phyloP scores from a whole-genome alignment of 2,797 vertebrate genomes.

The Myioborus melanocephalus region DNA sequence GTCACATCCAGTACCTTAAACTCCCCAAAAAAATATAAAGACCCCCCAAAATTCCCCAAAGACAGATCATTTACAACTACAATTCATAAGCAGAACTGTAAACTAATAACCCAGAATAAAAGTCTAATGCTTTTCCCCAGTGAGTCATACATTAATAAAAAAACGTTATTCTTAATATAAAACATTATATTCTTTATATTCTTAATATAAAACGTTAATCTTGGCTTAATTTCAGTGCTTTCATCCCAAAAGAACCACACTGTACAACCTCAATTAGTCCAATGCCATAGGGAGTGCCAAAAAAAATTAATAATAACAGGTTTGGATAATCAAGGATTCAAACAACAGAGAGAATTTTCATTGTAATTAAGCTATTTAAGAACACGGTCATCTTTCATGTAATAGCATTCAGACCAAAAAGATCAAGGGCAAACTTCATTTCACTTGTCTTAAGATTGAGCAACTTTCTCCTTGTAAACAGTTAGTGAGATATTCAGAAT shows the following conservation, averaged over 20 bases:
- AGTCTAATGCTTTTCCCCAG: background rate
- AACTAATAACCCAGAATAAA: constrained; percentile 48
- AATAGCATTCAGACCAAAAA: background rate
- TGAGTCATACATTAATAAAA: background rate
- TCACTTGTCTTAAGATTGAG: background rate
- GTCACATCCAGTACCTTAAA: background rate
- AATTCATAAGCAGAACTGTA: background rate
- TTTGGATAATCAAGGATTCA: constrained; percentile 51
- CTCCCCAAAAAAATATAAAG: rapidly evolving
- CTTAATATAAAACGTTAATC: background rate
- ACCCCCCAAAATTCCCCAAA: background rate
- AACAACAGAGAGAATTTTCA: constrained; percentile 7
- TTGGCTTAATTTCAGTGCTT: constrained; percentile 36
- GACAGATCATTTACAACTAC: background rate
- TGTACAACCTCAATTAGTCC: constrained; percentile 30
- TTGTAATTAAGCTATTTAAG: constrained; percentile 44
- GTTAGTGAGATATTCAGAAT: background rate
- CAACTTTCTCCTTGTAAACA: background rate
- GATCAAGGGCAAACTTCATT: constrained; percentile 8
- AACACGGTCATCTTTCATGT: background rate
- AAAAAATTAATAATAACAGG: background rate
- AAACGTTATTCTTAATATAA: background rate
- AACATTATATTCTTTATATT: too few relatives aligned
- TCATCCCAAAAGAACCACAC: constrained; percentile 28
- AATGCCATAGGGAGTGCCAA: background rate